Conservation (phyloP, 2,113 vertebrate species). For the Charina bottae region DNA sequence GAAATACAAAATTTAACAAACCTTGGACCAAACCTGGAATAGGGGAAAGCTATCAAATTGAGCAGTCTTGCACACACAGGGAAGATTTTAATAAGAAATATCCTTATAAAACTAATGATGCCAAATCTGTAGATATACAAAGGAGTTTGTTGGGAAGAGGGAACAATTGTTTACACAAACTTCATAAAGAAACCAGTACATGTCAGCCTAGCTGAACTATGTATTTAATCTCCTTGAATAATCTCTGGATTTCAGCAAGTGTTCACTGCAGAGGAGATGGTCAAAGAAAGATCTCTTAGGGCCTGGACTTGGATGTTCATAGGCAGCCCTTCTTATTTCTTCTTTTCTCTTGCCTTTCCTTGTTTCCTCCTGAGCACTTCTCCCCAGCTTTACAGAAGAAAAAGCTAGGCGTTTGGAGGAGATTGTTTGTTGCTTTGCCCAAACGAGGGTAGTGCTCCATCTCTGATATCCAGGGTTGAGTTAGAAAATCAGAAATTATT, state of each 20-base stretch:
- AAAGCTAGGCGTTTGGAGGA: background rate
- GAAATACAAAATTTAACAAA: background rate
- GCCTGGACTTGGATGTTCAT: background rate
- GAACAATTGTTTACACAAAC: background rate
- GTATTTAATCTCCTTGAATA: background rate
- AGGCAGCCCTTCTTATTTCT: background rate
- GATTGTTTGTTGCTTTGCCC: background rate
- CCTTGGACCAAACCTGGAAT: background rate
- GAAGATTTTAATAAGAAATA: background rate
- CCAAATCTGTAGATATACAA: background rate
- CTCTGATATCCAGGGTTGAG: background rate
- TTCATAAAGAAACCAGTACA: background rate
- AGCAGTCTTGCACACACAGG: background rate
- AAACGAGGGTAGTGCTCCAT: background rate
- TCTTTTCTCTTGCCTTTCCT: background rate
- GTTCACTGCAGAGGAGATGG: background rate
- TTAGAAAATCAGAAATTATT: background rate
- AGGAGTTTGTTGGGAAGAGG: background rate
- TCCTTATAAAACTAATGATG: background rate
- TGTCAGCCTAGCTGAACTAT: background rate
- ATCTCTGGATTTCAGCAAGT: background rate
- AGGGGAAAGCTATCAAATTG: background rate
- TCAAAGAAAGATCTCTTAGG: background rate
- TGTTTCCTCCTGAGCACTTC: background rate
- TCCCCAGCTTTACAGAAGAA: background rate